Conservation (phyloP, 2,113 vertebrate genomes). For the Ia io region DNA sequence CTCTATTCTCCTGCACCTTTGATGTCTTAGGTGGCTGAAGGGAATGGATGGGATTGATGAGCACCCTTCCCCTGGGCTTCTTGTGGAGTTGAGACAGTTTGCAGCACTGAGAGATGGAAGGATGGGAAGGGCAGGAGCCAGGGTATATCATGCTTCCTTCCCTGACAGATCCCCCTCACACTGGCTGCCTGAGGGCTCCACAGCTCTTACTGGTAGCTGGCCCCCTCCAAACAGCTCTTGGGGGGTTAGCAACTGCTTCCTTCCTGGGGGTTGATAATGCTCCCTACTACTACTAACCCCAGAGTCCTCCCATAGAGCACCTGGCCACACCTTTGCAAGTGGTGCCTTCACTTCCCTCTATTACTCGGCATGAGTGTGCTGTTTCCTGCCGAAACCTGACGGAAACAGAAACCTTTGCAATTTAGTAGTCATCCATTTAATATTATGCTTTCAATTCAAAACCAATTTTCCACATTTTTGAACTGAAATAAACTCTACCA, state of each 20-base stretch:
- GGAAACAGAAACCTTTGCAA: background rate
- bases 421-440: background rate
- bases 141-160: no score
- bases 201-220: background rate
- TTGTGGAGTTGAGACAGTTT: no score
- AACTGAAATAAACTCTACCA: background rate
- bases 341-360: background rate
- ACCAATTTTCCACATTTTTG: background rate
- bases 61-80: fast-evolving
- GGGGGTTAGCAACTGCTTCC: no score
- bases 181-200: background rate
- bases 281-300: fast-evolving
- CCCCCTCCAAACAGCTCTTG: background rate
- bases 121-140: no score
- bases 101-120: background rate
- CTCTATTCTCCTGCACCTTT: background rate
- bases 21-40: background rate
- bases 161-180: background rate
- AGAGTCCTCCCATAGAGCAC: fast-evolving
- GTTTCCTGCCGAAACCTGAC: background rate
- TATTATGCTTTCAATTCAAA: background rate
- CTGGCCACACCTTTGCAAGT: background rate
- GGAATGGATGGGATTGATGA: background rate
- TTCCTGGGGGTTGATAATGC: fast-evolving
- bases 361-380: fast-evolving